Conservation (phyloP, 2,888 invertebrate genomes). For the Exocentrus adspersus region DNA sequence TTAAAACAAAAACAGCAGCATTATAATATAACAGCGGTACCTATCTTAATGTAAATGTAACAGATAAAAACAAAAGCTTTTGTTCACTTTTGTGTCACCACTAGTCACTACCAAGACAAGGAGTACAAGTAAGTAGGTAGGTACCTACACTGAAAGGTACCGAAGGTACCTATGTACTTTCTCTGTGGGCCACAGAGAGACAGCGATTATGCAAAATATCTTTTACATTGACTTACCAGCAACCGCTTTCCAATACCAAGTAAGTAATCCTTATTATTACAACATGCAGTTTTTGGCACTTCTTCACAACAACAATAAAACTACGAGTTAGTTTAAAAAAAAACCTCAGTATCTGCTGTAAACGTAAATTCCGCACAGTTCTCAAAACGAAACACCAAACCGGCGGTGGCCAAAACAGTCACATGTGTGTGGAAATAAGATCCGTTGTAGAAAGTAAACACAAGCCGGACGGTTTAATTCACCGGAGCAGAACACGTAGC, state of each 20-base stretch:
- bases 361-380: not conserved
- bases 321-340: not conserved
- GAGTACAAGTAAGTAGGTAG: too few relatives aligned
- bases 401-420: conserved; percentile 5
- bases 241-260: not conserved
- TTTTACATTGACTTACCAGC: not conserved
- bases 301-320: not conserved
- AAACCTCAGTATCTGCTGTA: too few relatives aligned
- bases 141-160: too few relatives aligned
- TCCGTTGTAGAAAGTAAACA: conserved; percentile 32
- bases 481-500: conserved; percentile 33
- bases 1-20: too few relatives aligned
- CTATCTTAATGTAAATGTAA: too few relatives aligned
- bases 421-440: conserved; percentile 16
- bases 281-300: not conserved
- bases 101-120: too few relatives aligned
- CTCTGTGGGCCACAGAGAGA: not conserved
- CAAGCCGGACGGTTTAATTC: conserved; percentile 29
- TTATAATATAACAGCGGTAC: too few relatives aligned
- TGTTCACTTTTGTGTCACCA: too few relatives aligned
- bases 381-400: not conserved
- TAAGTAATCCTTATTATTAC: not conserved
- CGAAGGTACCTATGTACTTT: too few relatives aligned
- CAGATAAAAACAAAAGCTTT: too few relatives aligned
- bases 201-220: not conserved